Evolutionary conservation across 2,888 invertebrate species (phyloP), one percentile per base, ranked within the genome.

Genomic region (Trissolcus brochymenae): DNA sequence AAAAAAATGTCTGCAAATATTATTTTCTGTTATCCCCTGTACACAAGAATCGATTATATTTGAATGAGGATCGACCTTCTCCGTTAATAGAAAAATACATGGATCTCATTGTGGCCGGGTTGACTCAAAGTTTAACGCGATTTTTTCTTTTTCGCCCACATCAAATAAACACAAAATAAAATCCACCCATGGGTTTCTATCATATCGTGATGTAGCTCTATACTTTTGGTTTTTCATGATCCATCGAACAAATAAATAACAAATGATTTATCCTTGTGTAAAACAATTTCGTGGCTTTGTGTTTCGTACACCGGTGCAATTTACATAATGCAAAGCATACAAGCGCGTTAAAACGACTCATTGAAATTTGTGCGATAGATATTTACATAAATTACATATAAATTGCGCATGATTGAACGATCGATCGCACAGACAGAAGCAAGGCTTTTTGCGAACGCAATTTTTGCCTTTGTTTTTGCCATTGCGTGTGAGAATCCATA

Each of bases 1-100:
- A 50, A 21, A 29, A 73, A 66, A 61, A 61, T 51, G 29, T 56
- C 17, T 21, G 61, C 11, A 60, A 46, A 29, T 55, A 16, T 54
- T 35, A 9, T 35, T 1, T 35, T 35, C 2, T 35, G 9, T 35
- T 35, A 35, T 35, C 35, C 35, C 35, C 35, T 35, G 35, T 35
- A 35, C 53, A 60, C 55, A n/a, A 66, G 43, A 66, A 73, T 67
- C 73, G 73, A 73, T 66, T 67, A 66, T 41, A n/a, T 61, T 66
- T 66, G 66, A 73, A 73, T 73, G 61, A 66, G 73, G 35, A 67
- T 73, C 73, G 73, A 73, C 66, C 66, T 73, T 73, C 66, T 60
- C 61, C 51, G 43, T 46, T 46, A 50, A 61, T 51, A 35, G 56
- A 56, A 66, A 54, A 61, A 61, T 73, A 53, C n/a, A 61, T 61